These are phyloP conservation scores for Hyposoter dolosus DNA, from an alignment of 2,888 invertebrate genomes.

Conservation along the genomic window DNA sequence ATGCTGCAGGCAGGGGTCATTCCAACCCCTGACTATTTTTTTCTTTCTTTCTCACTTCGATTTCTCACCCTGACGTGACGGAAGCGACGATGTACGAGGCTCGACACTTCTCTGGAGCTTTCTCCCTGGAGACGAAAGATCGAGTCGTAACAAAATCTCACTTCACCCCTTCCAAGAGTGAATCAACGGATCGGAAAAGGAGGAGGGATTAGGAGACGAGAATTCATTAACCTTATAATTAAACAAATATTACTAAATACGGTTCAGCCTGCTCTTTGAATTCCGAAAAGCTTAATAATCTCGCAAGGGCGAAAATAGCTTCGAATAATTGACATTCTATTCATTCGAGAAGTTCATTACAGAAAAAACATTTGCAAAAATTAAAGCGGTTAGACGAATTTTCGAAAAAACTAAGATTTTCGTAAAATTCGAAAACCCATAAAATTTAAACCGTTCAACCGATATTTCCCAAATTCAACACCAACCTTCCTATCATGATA, in stretches of 20 bases:
- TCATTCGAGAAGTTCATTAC: neutral
- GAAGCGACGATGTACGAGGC: conserved; percentile 51
- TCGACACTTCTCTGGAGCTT: conserved; percentile 14
- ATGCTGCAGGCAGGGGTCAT: conserved; percentile 38
- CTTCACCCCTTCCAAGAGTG: neutral
- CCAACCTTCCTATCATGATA: no score
- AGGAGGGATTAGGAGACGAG: neutral
- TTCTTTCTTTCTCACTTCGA: conserved; percentile 54
- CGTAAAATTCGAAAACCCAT: no score
- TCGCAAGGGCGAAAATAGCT: neutral
- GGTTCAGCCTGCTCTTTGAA: neutral
- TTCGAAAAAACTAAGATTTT: no score
- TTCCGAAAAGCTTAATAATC: neutral
- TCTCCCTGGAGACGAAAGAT: conserved; percentile 55
- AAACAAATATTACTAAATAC: neutral
- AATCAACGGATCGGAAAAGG: neutral
- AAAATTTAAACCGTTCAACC: no score
- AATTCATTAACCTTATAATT: neutral
- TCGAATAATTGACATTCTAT: neutral
- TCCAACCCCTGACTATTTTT: conserved; percentile 47
- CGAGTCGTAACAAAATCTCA: conserved; percentile 24
- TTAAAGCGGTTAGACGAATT: no score
- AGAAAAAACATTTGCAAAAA: neutral
- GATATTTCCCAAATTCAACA: no score
- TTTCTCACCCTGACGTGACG: conserved; percentile 54